phyloP scores from a whole-genome alignment of 2,888 invertebrate species.

The Notodonta dromedarius region DNA sequence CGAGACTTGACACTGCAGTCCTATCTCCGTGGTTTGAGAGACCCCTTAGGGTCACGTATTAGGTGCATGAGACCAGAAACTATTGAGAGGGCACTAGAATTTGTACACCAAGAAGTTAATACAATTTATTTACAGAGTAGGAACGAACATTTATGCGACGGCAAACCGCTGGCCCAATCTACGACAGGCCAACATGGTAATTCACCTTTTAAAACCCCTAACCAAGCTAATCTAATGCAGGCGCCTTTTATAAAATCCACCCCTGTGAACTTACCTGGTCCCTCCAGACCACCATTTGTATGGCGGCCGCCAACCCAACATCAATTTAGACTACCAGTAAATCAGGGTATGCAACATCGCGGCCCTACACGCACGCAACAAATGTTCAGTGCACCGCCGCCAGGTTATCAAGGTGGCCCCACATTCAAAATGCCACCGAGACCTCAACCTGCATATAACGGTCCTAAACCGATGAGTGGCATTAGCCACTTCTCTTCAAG shows the following conservation, averaged over 20 bases:
- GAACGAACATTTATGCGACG: neutral
- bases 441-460: neutral
- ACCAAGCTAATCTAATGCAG: neutral
- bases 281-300: no score
- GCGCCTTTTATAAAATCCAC: no score
- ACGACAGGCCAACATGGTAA: neutral
- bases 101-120: neutral
- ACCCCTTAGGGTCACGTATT: conserved; percentile 16
- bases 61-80: conserved; percentile 25
- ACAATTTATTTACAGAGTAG: neutral
- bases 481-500: conserved; percentile 18
- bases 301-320: neutral
- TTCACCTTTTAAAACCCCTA: neutral
- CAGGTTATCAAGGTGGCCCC: neutral
- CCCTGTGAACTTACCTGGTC: no score
- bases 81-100: conserved; percentile 7
- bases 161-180: neutral
- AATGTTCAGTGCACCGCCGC: conserved; percentile 19
- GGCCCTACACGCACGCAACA: conserved; percentile 16
- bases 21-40: conserved; percentile 7
- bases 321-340: neutral
- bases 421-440: neutral
- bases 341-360: conserved; percentile 4
- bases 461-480: conserved; percentile 26
- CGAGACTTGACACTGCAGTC: conserved; percentile 10